Percentiles rank a stretch among this genome's conserved stretches.
Conservation (phyloP, 2,113 vertebrate genomes). For the Carollia perspicillata region DNA sequence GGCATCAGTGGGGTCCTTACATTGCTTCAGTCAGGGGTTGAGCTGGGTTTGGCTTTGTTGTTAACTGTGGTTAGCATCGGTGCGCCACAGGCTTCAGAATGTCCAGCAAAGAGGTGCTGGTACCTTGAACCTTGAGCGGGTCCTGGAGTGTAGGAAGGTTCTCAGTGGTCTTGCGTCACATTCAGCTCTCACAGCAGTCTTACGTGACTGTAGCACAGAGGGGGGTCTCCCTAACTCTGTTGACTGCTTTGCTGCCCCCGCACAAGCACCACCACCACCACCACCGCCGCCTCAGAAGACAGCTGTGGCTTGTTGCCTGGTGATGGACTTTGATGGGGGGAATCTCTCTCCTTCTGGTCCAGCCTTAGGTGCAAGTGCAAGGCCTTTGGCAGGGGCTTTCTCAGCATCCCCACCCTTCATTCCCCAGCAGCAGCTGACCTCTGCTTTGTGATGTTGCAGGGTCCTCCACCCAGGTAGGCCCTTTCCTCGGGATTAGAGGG, state of each 20-base stretch:
- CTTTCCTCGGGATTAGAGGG: not conserved
- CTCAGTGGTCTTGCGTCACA: not conserved
- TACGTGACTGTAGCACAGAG: not conserved
- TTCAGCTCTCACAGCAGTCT: not conserved
- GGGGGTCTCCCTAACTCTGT: fast-evolving
- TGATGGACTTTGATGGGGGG: not conserved
- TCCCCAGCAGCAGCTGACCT: too few relatives aligned
- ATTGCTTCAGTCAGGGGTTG: not conserved
- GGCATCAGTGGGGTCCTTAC: not conserved
- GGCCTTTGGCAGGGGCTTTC: not conserved
- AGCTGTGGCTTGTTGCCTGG: not conserved
- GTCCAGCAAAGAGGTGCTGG: not conserved
- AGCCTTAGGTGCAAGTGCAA: not conserved
- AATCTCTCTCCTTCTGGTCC: not conserved
- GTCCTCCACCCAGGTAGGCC: not conserved
- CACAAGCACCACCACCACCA: not conserved
- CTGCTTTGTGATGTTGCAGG: not conserved
- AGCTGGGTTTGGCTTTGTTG: not conserved
- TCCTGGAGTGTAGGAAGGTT: too few relatives aligned
- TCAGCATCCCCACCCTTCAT: not conserved
- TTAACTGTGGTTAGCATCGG: fast-evolving
- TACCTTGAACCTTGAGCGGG: not conserved
- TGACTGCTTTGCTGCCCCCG: not conserved
- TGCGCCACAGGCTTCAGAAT: not conserved
- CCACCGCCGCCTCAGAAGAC: not conserved